Percentiles rank a stretch among this genome's conserved stretches.
These are phyloP conservation scores for Malurus melanocephalus DNA, from an alignment of 2,113 vertebrate species.

Conservation along the genomic window DNA sequence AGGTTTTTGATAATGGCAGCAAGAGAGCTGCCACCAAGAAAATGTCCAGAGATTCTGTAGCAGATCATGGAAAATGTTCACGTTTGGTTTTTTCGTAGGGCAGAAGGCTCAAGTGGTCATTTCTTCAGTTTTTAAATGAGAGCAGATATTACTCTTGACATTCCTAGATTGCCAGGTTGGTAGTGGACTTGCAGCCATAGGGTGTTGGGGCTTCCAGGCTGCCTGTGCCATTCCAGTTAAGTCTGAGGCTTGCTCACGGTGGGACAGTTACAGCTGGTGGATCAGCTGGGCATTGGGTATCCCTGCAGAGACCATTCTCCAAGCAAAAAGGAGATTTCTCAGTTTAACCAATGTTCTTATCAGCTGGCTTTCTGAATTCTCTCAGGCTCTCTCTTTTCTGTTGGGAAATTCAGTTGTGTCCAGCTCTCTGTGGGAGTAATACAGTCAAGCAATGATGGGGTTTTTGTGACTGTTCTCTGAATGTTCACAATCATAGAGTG, in stretches of 20 bases:
- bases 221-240: neutral
- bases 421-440: neutral
- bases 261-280: neutral
- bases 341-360: neutral
- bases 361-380: neutral
- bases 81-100: neutral
- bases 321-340: neutral
- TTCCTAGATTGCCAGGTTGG: neutral
- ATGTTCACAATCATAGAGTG: neutral
- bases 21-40: neutral
- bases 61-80: neutral
- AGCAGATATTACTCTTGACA: accelerated
- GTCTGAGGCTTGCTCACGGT: neutral
- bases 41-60: neutral
- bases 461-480: neutral
- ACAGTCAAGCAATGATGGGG: accelerated
- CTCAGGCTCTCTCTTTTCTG: neutral
- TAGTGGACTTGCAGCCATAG: neutral
- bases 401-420: neutral
- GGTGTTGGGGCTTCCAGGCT: neutral
- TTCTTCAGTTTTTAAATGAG: neutral
- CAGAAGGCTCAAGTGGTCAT: neutral
- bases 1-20: neutral
- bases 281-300: neutral
- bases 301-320: neutral